Conservation (phyloP, 2,888 invertebrate species). For the Leptopterna dolabrata region DNA sequence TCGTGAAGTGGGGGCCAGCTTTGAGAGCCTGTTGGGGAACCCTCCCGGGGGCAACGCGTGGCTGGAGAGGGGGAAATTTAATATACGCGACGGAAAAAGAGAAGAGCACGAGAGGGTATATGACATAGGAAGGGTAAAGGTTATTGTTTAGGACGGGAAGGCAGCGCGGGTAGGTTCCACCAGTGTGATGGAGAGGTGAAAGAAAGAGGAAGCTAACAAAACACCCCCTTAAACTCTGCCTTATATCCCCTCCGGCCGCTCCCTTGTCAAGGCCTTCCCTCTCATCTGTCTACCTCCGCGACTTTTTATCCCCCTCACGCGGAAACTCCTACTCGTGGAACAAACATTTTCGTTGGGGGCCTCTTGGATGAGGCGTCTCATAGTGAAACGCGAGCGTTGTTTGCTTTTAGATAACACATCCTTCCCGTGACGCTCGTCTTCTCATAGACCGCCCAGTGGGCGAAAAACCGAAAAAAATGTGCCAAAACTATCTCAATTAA, state of each 20-base stretch:
- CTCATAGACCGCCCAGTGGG: no score
- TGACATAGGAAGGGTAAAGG: constrained; percentile 19
- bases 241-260: background rate
- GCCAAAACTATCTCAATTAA: no score
- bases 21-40: background rate
- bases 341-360: background rate
- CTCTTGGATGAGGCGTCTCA: background rate
- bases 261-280: background rate
- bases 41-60: background rate
- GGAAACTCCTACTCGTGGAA: background rate
- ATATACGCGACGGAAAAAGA: constrained; percentile 11
- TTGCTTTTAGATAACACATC: constrained; percentile 22
- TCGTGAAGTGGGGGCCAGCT: background rate
- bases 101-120: background rate
- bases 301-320: constrained; percentile 29
- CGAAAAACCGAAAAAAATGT: no score
- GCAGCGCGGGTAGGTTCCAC: constrained; percentile 1
- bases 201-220: constrained; percentile 35
- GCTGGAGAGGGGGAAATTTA: background rate
- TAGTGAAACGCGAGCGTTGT: background rate
- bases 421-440: background rate
- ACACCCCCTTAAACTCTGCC: constrained; percentile 34
- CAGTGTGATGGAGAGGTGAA: constrained; percentile 34
- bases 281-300: constrained; percentile 19
- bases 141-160: constrained; percentile 29